A percentile compares a stretch with the other conserved stretches of the same genome.
Conservation (phyloP, 2,113 vertebrate genomes). For the Mionectes macconnelli region DNA sequence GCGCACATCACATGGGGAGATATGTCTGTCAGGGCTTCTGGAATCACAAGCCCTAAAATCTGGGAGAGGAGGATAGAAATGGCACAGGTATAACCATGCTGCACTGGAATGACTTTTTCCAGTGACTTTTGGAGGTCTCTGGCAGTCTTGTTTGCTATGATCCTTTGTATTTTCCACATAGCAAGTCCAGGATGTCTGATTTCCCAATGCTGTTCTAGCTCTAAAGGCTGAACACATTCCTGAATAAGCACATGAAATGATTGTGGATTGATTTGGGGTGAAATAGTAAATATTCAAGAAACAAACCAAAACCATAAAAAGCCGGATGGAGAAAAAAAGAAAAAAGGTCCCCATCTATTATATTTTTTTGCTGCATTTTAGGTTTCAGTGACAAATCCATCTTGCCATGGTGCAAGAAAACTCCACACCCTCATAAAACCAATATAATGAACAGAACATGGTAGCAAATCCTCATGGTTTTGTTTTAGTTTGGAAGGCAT, state of each 20-base stretch:
- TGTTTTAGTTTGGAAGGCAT: constrained; percentile 50
- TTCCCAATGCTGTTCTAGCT: not conserved
- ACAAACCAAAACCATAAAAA: not conserved
- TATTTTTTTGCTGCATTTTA: not conserved
- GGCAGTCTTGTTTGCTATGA: not conserved
- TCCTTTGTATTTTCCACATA: constrained; percentile 12
- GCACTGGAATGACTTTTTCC: not conserved
- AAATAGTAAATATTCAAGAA: not conserved
- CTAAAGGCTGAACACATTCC: not conserved
- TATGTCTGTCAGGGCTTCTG: not conserved
- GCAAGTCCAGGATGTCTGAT: not conserved
- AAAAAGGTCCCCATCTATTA: not conserved
- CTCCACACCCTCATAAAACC: constrained; percentile 36
- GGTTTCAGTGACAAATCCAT: constrained; percentile 19
- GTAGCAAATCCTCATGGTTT: constrained; percentile 34
- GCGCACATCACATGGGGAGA: not conserved
- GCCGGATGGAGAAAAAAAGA: not conserved
- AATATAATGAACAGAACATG: constrained; percentile 27
- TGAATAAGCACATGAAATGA: not conserved
- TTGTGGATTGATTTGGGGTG: not conserved
- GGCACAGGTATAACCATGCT: not conserved
- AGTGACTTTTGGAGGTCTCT: not conserved
- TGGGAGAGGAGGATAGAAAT: not conserved
- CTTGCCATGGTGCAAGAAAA: not conserved
- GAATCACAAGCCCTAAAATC: not conserved